Conservation (phyloP, 2,888 invertebrate species). For the Dexiosoma caninum region DNA sequence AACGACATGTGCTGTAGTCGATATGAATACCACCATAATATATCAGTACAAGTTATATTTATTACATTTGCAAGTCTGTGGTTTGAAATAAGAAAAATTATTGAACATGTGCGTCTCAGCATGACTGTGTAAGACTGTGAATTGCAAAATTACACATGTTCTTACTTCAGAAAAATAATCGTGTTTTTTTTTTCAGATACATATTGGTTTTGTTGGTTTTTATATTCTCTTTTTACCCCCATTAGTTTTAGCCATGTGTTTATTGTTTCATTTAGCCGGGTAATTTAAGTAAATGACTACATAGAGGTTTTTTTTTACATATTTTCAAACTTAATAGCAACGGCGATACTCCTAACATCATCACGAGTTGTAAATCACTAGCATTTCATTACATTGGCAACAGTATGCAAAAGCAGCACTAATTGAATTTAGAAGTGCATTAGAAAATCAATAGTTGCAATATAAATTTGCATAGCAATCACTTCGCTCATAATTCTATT, state of each 20-base stretch:
- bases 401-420: neutral
- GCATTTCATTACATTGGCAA: slow-evolving; percentile 8
- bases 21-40: neutral
- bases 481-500: slow-evolving; percentile 14
- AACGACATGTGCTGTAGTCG: neutral
- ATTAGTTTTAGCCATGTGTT: neutral
- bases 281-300: slow-evolving; percentile 39
- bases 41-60: neutral
- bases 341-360: neutral
- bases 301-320: slow-evolving; percentile 32
- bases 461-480: neutral
- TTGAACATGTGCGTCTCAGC: neutral
- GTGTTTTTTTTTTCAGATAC: neutral
- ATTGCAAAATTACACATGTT: neutral
- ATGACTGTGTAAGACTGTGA: neutral
- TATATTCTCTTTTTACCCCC: neutral
- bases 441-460: slow-evolving; percentile 19
- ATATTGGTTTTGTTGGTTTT: neutral
- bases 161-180: neutral
- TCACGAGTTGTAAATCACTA: neutral
- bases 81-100: neutral
- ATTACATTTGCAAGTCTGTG: neutral
- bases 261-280: slow-evolving; percentile 18
- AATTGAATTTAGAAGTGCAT: neutral
- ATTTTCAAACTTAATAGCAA: neutral